phyloP scores from a whole-genome alignment of 2,113 vertebrate genomes.

The Hemiscyllium ocellatum region DNA sequence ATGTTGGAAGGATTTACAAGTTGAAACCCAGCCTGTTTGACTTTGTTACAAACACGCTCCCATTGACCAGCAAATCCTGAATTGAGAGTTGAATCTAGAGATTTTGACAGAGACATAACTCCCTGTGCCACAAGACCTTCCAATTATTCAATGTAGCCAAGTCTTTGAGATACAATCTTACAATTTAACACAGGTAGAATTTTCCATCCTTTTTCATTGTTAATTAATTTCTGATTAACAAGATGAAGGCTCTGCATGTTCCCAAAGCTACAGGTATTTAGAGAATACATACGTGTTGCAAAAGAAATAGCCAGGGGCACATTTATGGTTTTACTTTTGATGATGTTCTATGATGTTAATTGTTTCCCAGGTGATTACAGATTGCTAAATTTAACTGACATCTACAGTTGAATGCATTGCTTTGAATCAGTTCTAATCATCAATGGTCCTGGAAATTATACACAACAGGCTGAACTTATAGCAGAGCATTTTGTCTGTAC shows the following conservation, averaged over 20 bases:
- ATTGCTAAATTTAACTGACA: not conserved
- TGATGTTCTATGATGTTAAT: not conserved
- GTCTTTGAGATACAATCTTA: not conserved
- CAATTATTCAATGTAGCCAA: not conserved
- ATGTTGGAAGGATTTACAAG: too few relatives aligned
- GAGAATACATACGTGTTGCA: not conserved
- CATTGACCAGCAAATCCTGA: too few relatives aligned
- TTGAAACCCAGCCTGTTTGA: too few relatives aligned
- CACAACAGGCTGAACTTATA: not conserved
- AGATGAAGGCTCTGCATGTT: not conserved
- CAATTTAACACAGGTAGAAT: not conserved
- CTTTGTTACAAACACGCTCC: too few relatives aligned
- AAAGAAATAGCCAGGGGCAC: not conserved
- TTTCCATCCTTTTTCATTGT: not conserved
- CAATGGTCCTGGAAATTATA: not conserved
- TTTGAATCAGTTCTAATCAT: not conserved
- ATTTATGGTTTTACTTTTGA: not conserved
- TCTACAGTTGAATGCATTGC: not conserved
- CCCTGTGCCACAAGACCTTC: too few relatives aligned
- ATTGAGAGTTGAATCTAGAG: too few relatives aligned
- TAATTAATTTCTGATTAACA: not conserved
- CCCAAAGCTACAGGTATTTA: not conserved
- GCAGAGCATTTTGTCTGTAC: not conserved
- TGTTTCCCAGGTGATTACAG: not conserved
- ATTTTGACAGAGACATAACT: too few relatives aligned